Conservation (phyloP, 2,797 vertebrate genomes). For the Sebastes iracundus region DNA sequence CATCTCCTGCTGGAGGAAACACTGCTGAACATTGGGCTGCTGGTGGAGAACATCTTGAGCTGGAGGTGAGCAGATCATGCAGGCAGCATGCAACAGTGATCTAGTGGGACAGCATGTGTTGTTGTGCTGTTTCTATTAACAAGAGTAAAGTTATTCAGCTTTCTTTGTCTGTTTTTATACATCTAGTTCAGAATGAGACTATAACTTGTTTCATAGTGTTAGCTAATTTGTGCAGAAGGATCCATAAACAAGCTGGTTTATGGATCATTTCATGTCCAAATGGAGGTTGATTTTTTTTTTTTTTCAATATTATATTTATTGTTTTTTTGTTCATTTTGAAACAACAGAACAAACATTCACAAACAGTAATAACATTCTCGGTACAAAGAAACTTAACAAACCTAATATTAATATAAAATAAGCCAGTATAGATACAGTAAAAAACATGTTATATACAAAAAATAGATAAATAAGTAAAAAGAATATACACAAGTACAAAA, state of each 20-base stretch:
- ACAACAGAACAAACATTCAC: too few species aligned
- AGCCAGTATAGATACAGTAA: too few species aligned
- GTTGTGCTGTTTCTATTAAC: neutral
- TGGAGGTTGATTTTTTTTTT: too few species aligned
- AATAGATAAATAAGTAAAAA: too few species aligned
- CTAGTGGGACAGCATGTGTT: neutral
- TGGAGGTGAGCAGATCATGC: conserved; percentile 56
- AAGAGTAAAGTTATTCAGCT: neutral
- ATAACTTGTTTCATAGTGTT: neutral
- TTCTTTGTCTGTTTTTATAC: neutral
- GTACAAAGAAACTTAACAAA: too few species aligned
- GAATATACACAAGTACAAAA: too few species aligned
- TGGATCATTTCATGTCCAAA: neutral
- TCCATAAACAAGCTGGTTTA: neutral
- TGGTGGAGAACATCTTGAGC: conserved; percentile 11
- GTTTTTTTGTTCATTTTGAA: too few species aligned
- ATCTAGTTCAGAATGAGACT: neutral
- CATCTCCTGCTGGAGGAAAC: neutral
- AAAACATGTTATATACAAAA: too few species aligned
- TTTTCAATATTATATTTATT: too few species aligned
- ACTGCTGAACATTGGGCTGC: neutral
- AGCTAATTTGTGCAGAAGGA: neutral
- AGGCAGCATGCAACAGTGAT: conserved; percentile 16
- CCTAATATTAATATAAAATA: too few species aligned
- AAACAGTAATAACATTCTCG: too few species aligned